Evolutionary conservation across 2,797 vertebrate species (phyloP), one percentile per base, ranked within the genome.

Genomic region (Denticeps clupeoides): DNA sequence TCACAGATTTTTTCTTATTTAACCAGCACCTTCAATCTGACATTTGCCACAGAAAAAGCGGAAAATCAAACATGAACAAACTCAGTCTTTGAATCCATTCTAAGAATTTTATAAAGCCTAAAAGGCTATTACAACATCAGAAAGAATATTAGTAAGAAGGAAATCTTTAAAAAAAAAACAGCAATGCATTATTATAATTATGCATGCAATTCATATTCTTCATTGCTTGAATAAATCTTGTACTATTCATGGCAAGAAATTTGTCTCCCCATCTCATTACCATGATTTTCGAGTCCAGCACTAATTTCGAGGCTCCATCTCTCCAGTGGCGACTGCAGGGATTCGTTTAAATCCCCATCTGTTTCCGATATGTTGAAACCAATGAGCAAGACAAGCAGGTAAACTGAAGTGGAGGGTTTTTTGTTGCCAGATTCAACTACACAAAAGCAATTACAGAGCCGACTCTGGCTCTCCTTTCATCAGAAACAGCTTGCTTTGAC

Each of bases 291-390:
- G 19, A 28, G 33, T 27, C 33, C 35, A n/a, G 32, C 11, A 37
- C 28, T 26, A 24, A 56, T 56, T 15, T 49, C 19, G 27, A 38
- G 35, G 19, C 35, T 28, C 22, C 4, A 32, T 18, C 31, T 22
- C 23, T 24, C 35, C 23, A 31, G 19, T 23, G 32, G 25, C 19
- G 7, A 5, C 21, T n/a, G n/a, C n/a, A n/a, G 9, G 37, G 32
- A 41, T 46, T 32, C 23, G 35, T 24, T 59, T 18, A 47, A 32
- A 35, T 53, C 51, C 45, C n/a, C 33, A 26, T 33, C 42, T 38
- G 40, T 33, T 35, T 35, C 18, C 27, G 41, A 31, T 35, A 41
- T 19, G 27, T 35, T 41, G 37, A 21, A 26, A 19, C 13, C 48
- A 55, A 41, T 44, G 38, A 42, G 44, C 8, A 43, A 38, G n/a